phyloP scores from a whole-genome alignment of 30 jellyfish, hydroid and myxozoan genomes.

The Hydractinia echinata region DNA sequence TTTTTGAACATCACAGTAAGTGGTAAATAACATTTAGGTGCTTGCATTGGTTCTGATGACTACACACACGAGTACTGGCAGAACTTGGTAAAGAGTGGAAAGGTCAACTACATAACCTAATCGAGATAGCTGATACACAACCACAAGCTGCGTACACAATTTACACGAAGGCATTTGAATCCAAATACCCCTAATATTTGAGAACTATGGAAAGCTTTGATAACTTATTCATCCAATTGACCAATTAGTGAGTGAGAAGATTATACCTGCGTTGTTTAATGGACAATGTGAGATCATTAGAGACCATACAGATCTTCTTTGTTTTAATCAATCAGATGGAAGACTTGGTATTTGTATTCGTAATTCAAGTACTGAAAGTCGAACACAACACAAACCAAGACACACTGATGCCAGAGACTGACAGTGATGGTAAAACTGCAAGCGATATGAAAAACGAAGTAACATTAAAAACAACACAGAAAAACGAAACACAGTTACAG shows the following conservation, averaged over 20 bases:
- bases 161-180: conserved; percentile 10
- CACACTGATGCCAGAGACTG: too few relatives aligned
- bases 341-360: neutral
- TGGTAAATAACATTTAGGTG: conserved; percentile 22
- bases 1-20: conserved; percentile 10
- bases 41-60: conserved; percentile 12
- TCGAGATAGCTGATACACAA: conserved; percentile 10
- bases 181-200: conserved; percentile 19
- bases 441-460: too few relatives aligned
- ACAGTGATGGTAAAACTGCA: too few relatives aligned
- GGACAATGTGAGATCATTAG: neutral
- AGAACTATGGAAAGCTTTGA: conserved; percentile 9
- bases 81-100: neutral
- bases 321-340: neutral
- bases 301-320: neutral
- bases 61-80: neutral
- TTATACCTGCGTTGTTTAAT: neutral
- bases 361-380: too few relatives aligned
- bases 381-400: too few relatives aligned
- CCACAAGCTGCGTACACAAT: conserved; percentile 12
- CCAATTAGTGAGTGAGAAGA: neutral
- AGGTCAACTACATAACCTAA: neutral
- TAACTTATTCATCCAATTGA: neutral
- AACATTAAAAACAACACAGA: too few relatives aligned
- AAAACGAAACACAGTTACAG: too few relatives aligned